phyloP scores from a whole-genome alignment of 2,888 invertebrate genomes.

The Cantharis flavilabris region DNA sequence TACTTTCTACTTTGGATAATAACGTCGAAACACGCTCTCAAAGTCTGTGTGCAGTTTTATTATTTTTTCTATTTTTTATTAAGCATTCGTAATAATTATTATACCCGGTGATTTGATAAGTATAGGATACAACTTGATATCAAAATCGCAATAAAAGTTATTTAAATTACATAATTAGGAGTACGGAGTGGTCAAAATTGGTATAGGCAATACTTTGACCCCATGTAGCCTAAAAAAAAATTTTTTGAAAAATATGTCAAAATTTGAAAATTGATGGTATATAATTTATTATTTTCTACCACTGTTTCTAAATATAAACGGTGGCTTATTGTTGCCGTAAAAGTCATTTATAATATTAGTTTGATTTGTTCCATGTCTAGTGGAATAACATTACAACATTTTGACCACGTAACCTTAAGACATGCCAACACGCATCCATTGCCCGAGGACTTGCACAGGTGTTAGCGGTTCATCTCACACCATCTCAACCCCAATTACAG shows the following conservation, averaged over 20 bases:
- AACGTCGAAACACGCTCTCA: background rate
- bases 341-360: background rate
- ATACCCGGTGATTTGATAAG: background rate
- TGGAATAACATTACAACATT: conserved; percentile 17
- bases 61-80: background rate
- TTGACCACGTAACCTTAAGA: conserved; percentile 28
- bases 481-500: conserved; percentile 56
- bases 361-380: conserved; percentile 9
- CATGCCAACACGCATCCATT: conserved; percentile 50
- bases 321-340: background rate
- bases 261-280: background rate
- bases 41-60: background rate
- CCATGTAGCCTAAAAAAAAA: too few species aligned
- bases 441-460: conserved; percentile 52
- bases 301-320: background rate
- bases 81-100: background rate
- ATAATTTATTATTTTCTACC: background rate
- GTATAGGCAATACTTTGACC: background rate
- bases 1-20: background rate
- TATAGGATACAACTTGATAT: background rate
- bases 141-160: background rate
- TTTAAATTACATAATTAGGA: background rate
- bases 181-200: background rate
- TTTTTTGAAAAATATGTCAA: background rate
- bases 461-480: conserved; percentile 50